phyloP scores from a whole-genome alignment of 30 jellyfish, hydroid and myxozoan genomes.

The Chrysaora quinquecirrha region DNA sequence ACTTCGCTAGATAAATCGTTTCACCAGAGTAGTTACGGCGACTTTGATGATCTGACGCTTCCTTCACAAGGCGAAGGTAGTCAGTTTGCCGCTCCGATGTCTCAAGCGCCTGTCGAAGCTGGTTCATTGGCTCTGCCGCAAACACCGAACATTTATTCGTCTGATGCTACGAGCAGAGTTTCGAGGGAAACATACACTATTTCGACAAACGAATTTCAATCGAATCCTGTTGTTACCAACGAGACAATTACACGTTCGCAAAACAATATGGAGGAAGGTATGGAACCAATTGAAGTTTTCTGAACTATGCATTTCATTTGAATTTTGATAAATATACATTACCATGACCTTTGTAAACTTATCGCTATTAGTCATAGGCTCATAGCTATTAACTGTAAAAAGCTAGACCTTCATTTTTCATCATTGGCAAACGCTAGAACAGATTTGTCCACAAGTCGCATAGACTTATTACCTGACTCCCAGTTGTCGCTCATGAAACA shows the following conservation, averaged over 20 bases:
- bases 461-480: too few species aligned
- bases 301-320: too few species aligned
- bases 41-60: neutral
- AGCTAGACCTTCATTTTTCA: too few species aligned
- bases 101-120: neutral
- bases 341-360: too few species aligned
- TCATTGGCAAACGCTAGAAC: too few species aligned
- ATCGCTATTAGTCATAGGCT: too few species aligned
- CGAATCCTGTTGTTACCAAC: neutral
- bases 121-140: constrained; percentile 45
- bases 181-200: neutral
- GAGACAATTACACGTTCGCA: neutral
- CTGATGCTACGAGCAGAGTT: neutral
- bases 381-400: too few species aligned
- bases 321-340: too few species aligned
- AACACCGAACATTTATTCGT: constrained; percentile 44
- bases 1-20: neutral
- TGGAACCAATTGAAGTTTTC: too few species aligned
- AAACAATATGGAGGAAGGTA: neutral
- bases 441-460: too few species aligned
- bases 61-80: neutral
- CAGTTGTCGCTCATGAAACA: too few species aligned
- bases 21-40: neutral
- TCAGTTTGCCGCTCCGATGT: neutral
- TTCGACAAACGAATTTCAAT: neutral